Base-by-base conservation (phyloP, 2,888 invertebrate species). In the Noctua pronuba region DNA sequence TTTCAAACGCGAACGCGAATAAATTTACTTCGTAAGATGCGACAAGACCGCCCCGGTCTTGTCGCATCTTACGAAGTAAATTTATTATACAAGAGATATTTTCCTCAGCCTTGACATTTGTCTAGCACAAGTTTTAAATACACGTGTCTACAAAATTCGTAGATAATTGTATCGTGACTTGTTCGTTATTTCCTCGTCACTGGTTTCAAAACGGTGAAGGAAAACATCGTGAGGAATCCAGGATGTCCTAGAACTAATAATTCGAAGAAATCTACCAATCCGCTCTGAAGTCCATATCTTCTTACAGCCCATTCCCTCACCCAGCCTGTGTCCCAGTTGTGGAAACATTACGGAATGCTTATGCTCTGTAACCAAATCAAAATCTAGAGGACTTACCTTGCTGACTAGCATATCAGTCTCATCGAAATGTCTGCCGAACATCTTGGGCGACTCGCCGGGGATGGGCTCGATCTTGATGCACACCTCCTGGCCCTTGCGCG, bases 361-460 rank as follows among this genome's bases (percentile, higher is more conserved):
- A 11, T 52, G 55, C n/a, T 35, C 24, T 64, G 64, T 38, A 2
- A 60, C 8, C 5, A 24, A 31, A 24, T 24, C 13, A 31, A 41
- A 18, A 52, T 65, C 11, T 41, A 35, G 35, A 44, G 16, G 21
- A 65, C 97, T 97, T 94, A 98, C 98, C 98, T 98, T 99, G 97
- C 99, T 99, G 92, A 99, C 98, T 86, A 99, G 97, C 94, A 99
- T 97, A 95, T 99, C 99, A 62, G 98, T 99, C 92, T 99, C 98
- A 92, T 99, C 99, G 96, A 99, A 99, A 96, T 99, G 99, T 79
- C 99, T 97, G 21, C 99, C 99, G 95, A 98, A 99, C 98, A 99
- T 98, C 97, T 99, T 99, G 68, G 99, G 99, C 69, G 99, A 98
- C 95, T 99, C 99, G n/a, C 99, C 99, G 28, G 99, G 99, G 70